These are phyloP conservation scores for Netelia virgata DNA, from an alignment of 2,888 invertebrate species.

Conservation along the genomic window DNA sequence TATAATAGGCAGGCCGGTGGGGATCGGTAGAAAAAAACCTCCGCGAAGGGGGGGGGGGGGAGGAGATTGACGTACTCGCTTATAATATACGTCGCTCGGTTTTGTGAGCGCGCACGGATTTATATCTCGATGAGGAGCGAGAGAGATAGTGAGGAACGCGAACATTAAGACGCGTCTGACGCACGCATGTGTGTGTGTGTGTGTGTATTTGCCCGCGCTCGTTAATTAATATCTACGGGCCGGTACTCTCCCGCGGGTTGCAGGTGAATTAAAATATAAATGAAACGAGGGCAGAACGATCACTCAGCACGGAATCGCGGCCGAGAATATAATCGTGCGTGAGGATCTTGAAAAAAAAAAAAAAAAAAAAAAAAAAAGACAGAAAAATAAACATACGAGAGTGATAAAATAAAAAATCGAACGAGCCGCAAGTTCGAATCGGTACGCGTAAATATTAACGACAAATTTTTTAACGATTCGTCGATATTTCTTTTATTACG, in stretches of 20 bases:
- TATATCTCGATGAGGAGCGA: slow-evolving; percentile 51
- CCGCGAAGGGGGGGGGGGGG: neutral
- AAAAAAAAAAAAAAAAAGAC: neutral
- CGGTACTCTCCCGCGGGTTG: slow-evolving; percentile 24
- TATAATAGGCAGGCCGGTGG: slow-evolving; percentile 35
- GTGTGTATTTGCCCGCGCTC: slow-evolving; percentile 18
- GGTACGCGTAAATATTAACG: neutral
- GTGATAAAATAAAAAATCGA: neutral
- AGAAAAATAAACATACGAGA: slow-evolving; percentile 15
- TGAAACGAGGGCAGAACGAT: slow-evolving; percentile 60
- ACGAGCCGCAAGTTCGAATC: neutral
- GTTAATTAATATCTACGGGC: slow-evolving; percentile 66
- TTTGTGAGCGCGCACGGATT: slow-evolving; percentile 35
- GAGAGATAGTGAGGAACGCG: neutral
- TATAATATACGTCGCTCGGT: slow-evolving; percentile 44
- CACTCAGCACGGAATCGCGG: slow-evolving; percentile 59
- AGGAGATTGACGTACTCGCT: slow-evolving; percentile 39
- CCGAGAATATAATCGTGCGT: slow-evolving; percentile 51
- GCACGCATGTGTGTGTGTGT: slow-evolving; percentile 14
- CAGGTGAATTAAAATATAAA: slow-evolving; percentile 63
- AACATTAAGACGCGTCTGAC: slow-evolving; percentile 47
- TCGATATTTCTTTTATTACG: slow-evolving; percentile 66
- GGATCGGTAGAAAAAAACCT: slow-evolving; percentile 44
- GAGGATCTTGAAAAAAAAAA: slow-evolving; percentile 41
- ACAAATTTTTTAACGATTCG: slow-evolving; percentile 70